Percentiles rank a stretch among this genome's conserved stretches.
Evolutionary conservation across 1,140 invertebrate species (phyloP).

Genomic region (Drosophila fuyamai): DNA sequence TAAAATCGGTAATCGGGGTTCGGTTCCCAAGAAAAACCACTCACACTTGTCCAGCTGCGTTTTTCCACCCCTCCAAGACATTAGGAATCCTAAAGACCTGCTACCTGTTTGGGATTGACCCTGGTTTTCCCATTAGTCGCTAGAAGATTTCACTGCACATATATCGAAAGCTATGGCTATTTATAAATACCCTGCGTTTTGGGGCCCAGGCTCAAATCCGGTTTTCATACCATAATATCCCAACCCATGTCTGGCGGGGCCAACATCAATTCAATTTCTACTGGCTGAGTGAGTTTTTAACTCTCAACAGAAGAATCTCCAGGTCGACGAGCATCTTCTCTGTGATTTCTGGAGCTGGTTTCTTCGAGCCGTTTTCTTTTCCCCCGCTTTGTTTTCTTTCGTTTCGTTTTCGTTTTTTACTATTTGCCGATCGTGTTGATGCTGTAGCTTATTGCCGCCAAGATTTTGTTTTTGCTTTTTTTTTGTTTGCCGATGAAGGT

Average conservation of each 20-base stretch:
- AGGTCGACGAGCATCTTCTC: constrained; percentile 41
- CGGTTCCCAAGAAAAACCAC: constrained; percentile 49
- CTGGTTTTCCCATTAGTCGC: constrained; percentile 51
- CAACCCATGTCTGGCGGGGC: constrained; percentile 36
- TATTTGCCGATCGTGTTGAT: constrained; percentile 50
- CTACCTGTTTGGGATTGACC: constrained; percentile 65
- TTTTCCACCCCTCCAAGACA: constrained; percentile 63
- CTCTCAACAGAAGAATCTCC: constrained; percentile 51
- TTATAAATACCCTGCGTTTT: constrained; percentile 72
- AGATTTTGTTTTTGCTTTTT: constrained; percentile 24
- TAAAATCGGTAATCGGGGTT: constrained; percentile 41
- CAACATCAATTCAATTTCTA: constrained; percentile 82
- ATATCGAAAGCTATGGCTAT: constrained; percentile 74
- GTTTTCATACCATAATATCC: constrained; percentile 47
- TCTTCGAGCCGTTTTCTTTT: constrained; percentile 54
- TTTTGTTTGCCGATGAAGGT: constrained; percentile 50
- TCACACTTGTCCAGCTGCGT: constrained; percentile 44
- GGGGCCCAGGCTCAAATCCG: constrained; percentile 59
- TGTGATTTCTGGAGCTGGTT: constrained; percentile 47
- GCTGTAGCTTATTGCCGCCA: constrained; percentile 44
- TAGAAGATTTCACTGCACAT: constrained; percentile 69
- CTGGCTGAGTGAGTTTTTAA: constrained; percentile 76
- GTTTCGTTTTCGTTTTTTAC: constrained; percentile 65
- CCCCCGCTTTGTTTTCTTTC: constrained; percentile 40
- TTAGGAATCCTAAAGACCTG: constrained; percentile 32